Percentiles rank a stretch among this genome's conserved stretches.
Conservation (phyloP, 23 tunicate genomes). For the Trididemnum clinides region DNA sequence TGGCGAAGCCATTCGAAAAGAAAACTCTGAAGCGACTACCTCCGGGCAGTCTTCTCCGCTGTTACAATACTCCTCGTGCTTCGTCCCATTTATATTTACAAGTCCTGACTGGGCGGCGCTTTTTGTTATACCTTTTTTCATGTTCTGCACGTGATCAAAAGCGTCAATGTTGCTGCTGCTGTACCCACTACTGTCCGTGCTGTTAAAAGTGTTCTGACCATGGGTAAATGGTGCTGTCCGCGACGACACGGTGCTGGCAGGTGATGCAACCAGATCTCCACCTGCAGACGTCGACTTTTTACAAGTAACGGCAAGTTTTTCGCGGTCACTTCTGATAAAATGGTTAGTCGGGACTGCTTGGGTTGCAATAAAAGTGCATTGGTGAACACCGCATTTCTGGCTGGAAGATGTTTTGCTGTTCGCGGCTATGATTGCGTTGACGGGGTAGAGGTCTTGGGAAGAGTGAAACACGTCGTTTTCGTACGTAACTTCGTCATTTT, state of each 20-base stretch:
- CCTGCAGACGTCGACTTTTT: neutral
- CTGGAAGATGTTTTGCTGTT: neutral
- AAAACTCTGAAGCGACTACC: slow-evolving; percentile 7
- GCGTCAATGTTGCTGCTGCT: slow-evolving; percentile 91
- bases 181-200: slow-evolving; percentile 96
- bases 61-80: neutral
- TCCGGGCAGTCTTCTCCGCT: slow-evolving; percentile 18
- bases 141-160: slow-evolving; percentile 55
- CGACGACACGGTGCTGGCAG: slow-evolving; percentile 56
- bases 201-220: slow-evolving; percentile 84
- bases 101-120: no score
- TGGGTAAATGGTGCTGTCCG: slow-evolving; percentile 45
- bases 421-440: slow-evolving; percentile 6
- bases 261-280: slow-evolving; percentile 36
- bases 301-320: neutral
- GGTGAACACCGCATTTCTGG: neutral
- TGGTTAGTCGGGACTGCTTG: neutral
- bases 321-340: neutral
- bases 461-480: slow-evolving; percentile 34
- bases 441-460: neutral
- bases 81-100: neutral
- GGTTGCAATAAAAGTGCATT: neutral
- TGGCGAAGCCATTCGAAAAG: neutral
- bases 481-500: slow-evolving; percentile 29
- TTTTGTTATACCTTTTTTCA: neutral